Evolutionary conservation across 1,140 invertebrate genomes (phyloP).

Genomic region (Euwallacea fornicatus): DNA sequence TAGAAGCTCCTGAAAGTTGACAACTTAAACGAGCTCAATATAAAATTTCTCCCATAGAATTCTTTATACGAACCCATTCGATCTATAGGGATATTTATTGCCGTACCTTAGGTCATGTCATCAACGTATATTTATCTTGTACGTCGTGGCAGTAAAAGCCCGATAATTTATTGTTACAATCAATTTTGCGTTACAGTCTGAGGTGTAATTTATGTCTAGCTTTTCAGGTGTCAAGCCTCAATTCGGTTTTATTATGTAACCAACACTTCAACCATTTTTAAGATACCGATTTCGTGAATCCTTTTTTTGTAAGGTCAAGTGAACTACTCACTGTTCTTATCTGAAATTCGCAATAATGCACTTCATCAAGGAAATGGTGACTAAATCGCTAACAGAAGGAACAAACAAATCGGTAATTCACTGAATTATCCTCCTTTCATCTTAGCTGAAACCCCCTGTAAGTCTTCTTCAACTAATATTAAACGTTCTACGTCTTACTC

Average conservation of each 20-base stretch:
- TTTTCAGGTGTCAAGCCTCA: neutral
- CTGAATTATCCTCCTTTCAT: too few species aligned
- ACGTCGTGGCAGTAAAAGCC: constrained; percentile 4
- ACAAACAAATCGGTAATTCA: too few species aligned
- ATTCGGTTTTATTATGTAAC: neutral
- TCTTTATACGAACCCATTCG: neutral
- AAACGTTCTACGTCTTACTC: too few species aligned
- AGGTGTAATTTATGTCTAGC: neutral
- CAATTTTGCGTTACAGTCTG: neutral
- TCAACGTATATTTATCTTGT: constrained; percentile 18
- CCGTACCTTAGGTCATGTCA: constrained; percentile 11
- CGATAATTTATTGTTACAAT: constrained; percentile 5
- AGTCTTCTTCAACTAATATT: too few species aligned
- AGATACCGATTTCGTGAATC: neutral
- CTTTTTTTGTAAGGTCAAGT: neutral
- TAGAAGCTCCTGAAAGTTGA: too few species aligned
- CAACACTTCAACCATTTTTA: neutral
- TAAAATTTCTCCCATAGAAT: neutral
- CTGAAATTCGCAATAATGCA: neutral
- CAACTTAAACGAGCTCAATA: too few species aligned
- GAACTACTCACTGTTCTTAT: neutral
- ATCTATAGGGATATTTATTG: constrained; percentile 5
- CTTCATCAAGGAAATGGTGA: too few species aligned
- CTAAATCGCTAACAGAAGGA: too few species aligned
- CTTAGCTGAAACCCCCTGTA: too few species aligned